Evolutionary conservation across 2,797 vertebrate genomes (phyloP), one percentile per base, ranked within the genome.

Genomic region (Acropternis orthonyx): DNA sequence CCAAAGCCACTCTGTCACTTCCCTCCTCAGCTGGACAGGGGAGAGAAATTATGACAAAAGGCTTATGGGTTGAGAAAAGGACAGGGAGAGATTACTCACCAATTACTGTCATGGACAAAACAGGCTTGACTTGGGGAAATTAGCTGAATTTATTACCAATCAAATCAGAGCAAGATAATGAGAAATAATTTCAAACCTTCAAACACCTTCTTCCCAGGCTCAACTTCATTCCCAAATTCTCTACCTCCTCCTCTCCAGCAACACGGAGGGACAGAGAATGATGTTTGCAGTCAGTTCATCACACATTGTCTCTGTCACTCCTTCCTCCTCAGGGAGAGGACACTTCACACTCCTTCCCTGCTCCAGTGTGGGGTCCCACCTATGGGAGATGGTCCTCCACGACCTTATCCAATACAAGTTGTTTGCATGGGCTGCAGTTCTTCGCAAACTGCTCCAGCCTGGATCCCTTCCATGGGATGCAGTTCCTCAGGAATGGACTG

Each of bases 211-310:
- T 58, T 79, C 17, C 30, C 12, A 52, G 28, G 16, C 27, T 58
- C 4, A 8, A 8, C 17, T 56, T 36, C 14, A 30, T 10, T 74
- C 37, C 16, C 0, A 0, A 36, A 51, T 51, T 68, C 37, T 22
- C 37, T 21, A 4, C 30, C 26, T 83, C 30, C 30, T 73, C 14
- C 54, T 6, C 5, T 22, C 7, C 37, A 66, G 39, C 17, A 41
- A 9, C 9, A 34, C 13, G 34, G 22, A 21, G n/a, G 61, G 16
- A 22, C 9, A 24, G 26, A n/a, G 30, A n/a, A 36, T 2, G 28
- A 8, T 14, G 37, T 4, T 17, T 59, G 22, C 28, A 8, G 8
- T 83, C n/a, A 12, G 28, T 22, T 36, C 37, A 32, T 55, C 48
- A 27, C 6, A 8, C 5, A 0, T 55, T 20, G 18, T 27, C 54